Percentiles rank a stretch among this genome's conserved stretches.
Conservation (phyloP, 1,140 invertebrate genomes). For the Alviniconcha marisindica region DNA sequence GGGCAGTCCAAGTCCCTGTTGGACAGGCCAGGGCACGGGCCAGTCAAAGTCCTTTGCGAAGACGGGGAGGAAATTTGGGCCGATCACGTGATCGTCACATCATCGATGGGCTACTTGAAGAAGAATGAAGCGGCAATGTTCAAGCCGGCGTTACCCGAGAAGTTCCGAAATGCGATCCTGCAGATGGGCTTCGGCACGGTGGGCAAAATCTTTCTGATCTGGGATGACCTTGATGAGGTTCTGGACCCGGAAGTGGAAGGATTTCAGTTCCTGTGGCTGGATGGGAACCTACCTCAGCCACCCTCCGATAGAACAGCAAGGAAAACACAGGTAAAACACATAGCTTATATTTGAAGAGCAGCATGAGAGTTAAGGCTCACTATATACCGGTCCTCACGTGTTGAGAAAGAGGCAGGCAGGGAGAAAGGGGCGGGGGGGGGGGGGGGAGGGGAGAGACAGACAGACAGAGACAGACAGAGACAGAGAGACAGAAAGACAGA, state of each 20-base stretch:
- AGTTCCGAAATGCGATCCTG: background rate
- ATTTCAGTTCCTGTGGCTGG: conserved; percentile 29
- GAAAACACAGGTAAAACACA: too few species aligned
- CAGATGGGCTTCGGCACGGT: conserved; percentile 22
- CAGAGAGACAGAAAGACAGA: too few species aligned
- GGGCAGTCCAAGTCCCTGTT: too few species aligned
- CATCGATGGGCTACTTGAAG: conserved; percentile 23
- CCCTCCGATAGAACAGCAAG: background rate
- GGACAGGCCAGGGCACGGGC: too few species aligned
- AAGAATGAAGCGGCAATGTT: conserved; percentile 17
- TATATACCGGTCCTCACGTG: too few species aligned
- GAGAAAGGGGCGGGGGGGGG: too few species aligned
- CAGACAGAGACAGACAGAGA: too few species aligned
- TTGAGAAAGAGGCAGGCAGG: too few species aligned
- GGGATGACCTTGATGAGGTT: conserved; percentile 13
- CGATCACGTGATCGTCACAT: conserved; percentile 37
- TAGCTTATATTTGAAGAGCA: too few species aligned
- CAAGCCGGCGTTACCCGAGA: conserved; percentile 4
- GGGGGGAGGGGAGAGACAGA: too few species aligned
- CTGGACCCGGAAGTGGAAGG: conserved; percentile 18
- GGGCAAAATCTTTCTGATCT: conserved; percentile 32
- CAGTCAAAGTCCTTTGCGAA: conserved; percentile 14
- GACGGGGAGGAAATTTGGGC: conserved; percentile 14
- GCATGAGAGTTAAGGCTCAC: too few species aligned
- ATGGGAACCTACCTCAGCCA: background rate